Percentiles rank a stretch among this genome's conserved stretches.
These are phyloP conservation scores for Sphenopsis melanotis DNA, from an alignment of 2,797 vertebrate species.

Conservation along the genomic window DNA sequence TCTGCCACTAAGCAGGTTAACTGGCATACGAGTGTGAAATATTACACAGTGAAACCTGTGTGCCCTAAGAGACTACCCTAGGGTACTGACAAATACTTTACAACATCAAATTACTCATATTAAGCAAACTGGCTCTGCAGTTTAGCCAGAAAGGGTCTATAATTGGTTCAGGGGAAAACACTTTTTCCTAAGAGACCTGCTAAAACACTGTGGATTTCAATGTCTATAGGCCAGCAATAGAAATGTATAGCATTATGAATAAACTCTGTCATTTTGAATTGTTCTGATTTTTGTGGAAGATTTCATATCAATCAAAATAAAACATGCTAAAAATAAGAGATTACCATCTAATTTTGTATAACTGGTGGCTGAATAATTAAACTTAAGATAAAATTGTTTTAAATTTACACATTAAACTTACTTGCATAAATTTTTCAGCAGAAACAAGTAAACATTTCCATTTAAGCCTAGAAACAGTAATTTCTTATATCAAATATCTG, in stretches of 20 bases:
- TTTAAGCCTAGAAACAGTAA: not conserved
- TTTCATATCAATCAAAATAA: not conserved
- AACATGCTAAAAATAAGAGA: not conserved
- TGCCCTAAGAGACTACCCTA: conserved; percentile 16
- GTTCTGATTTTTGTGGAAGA: not conserved
- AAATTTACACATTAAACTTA: not conserved
- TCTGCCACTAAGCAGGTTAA: conserved; percentile 13
- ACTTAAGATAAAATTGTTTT: not conserved
- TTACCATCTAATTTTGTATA: not conserved
- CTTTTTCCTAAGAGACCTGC: not conserved
- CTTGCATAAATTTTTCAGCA: not conserved
- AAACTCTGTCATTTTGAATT: not conserved
- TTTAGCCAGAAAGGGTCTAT: conserved; percentile 32
- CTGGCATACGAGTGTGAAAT: conserved; percentile 47
- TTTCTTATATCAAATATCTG: not conserved
- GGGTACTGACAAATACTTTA: conserved; percentile 40
- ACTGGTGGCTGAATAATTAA: not conserved
- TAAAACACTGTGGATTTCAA: not conserved
- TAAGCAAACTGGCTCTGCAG: not conserved
- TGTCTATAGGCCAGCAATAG: not conserved
- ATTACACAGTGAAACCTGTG: conserved; percentile 18
- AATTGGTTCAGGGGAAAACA: conserved; percentile 31
- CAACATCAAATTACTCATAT: conserved; percentile 42
- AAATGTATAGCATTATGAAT: not conserved
- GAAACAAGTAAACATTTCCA: not conserved